Conservation (phyloP, 35 echinoderm and acorn worm genomes). For the Amphiura filiformis region DNA sequence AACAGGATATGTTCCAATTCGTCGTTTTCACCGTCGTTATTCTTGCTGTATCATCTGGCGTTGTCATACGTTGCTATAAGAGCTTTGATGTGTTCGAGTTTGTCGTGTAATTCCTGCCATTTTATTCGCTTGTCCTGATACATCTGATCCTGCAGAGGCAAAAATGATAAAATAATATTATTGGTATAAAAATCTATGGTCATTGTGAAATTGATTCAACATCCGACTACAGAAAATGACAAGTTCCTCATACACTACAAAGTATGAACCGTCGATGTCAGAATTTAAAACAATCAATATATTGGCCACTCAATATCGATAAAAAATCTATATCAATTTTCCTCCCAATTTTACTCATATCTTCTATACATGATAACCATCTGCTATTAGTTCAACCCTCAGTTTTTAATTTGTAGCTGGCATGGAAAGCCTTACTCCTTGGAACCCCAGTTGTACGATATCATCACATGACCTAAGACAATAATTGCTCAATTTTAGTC, state of each 20-base stretch:
- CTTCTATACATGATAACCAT: too few species aligned
- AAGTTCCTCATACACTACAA: not conserved
- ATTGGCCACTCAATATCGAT: too few species aligned
- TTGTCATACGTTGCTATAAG: slow-evolving; percentile 67
- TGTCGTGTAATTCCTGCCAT: slow-evolving; percentile 65
- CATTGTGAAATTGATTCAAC: too few species aligned
- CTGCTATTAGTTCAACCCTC: too few species aligned
- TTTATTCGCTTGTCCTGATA: slow-evolving; percentile 36
- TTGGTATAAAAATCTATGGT: not conserved
- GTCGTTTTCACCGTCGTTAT: not conserved
- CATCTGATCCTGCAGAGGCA: slow-evolving; percentile 32
- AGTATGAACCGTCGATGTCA: not conserved
- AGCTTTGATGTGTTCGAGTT: slow-evolving; percentile 59
- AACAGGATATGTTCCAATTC: not conserved
- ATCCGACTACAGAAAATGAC: not conserved
- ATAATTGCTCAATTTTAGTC: too few species aligned
- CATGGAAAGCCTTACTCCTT: too few species aligned
- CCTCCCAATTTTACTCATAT: too few species aligned
- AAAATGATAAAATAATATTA: not conserved
- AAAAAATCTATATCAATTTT: too few species aligned
- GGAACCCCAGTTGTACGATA: too few species aligned
- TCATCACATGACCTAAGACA: too few species aligned
- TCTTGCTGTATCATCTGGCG: not conserved
- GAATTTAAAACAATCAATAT: too few species aligned
- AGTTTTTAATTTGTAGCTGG: too few species aligned